A percentile compares a stretch with the other conserved stretches of the same genome.
phyloP scores from a whole-genome alignment of 1,140 invertebrate species.

The Drosophila santomea region DNA sequence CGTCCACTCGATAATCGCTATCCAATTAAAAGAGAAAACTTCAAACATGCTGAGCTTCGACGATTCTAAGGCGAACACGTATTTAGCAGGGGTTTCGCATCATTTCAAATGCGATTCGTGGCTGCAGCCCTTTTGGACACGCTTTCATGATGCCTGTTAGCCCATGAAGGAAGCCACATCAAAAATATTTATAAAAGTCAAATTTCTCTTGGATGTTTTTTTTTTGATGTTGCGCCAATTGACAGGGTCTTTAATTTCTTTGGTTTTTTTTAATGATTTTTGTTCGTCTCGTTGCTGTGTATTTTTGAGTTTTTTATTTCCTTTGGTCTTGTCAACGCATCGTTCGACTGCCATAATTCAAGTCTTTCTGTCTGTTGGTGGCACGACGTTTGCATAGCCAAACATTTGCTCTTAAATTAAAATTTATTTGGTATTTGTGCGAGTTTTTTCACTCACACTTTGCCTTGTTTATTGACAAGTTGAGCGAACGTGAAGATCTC shows the following conservation, averaged over 20 bases:
- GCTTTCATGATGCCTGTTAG: conserved; percentile 66
- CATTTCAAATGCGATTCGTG: conserved; percentile 40
- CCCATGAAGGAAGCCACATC: conserved; percentile 57
- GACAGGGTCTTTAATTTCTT: conserved; percentile 72
- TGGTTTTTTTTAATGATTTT: conserved; percentile 18
- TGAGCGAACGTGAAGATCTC: conserved; percentile 57
- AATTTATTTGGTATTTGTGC: conserved; percentile 70
- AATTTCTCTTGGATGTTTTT: conserved; percentile 38
- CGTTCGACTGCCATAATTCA: conserved; percentile 79
- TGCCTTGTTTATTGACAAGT: conserved; percentile 70
- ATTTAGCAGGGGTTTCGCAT: conserved; percentile 37
- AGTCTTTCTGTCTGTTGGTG: conserved; percentile 54
- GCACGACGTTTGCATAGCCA: conserved; percentile 79
- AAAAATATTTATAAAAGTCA: conserved; percentile 34
- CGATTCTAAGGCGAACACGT: conserved; percentile 11
- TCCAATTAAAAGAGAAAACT: conserved; percentile 55
- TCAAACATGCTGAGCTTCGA: conserved; percentile 25
- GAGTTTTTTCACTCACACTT: conserved; percentile 29
- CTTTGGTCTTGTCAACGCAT: conserved; percentile 71
- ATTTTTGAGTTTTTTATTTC: conserved; percentile 39
- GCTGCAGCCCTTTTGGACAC: conserved; percentile 64
- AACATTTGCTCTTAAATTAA: conserved; percentile 80
- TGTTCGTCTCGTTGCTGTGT: conserved; percentile 24
- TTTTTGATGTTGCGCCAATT: conserved; percentile 64
- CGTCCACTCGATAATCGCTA: conserved; percentile 17